Percentiles rank a stretch among this genome's conserved stretches.
phyloP scores from a whole-genome alignment of 2,888 invertebrate species.

The Trichopoda pennipes region DNA sequence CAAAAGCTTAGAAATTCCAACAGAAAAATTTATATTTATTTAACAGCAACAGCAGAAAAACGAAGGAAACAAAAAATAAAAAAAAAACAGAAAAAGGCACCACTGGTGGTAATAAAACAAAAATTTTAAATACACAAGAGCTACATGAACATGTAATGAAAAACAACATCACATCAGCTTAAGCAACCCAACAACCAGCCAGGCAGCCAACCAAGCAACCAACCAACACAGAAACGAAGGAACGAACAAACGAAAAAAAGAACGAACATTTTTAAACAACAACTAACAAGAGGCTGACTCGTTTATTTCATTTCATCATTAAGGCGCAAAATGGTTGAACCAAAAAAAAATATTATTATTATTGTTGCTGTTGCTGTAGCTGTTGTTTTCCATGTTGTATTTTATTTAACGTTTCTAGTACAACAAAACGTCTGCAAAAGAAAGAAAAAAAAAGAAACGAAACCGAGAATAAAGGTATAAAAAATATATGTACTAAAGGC shows the following conservation, averaged over 20 bases:
- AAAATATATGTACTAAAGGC: not conserved
- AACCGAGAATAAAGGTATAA: conserved; percentile 24
- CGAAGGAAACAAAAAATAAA: too few relatives aligned
- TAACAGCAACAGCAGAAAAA: conserved; percentile 58
- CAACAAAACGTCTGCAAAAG: conserved; percentile 27
- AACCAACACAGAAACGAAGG: conserved; percentile 46
- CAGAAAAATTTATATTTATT: conserved; percentile 40
- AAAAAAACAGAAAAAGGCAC: conserved; percentile 44
- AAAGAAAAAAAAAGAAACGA: conserved; percentile 3
- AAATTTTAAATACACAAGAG: conserved; percentile 49
- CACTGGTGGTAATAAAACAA: conserved; percentile 44
- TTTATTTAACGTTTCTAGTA: conserved; percentile 44
- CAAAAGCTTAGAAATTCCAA: conserved; percentile 73
- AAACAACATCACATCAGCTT: conserved; percentile 58
- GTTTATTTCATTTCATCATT: conserved; percentile 60
- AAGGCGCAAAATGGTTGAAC: conserved; percentile 58
- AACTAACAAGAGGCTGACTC: conserved; percentile 45
- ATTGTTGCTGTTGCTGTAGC: conserved; percentile 14
- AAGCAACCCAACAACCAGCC: conserved; percentile 8
- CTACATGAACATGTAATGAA: conserved; percentile 63
- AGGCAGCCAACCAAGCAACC: not conserved
- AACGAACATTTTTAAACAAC: conserved; percentile 33
- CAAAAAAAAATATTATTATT: conserved; percentile 63
- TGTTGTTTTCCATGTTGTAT: conserved; percentile 41
- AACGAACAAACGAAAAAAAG: too few relatives aligned